Evolutionary conservation across 2,113 vertebrate genomes (phyloP).

Genomic region (Rousettus leschenaultii): DNA sequence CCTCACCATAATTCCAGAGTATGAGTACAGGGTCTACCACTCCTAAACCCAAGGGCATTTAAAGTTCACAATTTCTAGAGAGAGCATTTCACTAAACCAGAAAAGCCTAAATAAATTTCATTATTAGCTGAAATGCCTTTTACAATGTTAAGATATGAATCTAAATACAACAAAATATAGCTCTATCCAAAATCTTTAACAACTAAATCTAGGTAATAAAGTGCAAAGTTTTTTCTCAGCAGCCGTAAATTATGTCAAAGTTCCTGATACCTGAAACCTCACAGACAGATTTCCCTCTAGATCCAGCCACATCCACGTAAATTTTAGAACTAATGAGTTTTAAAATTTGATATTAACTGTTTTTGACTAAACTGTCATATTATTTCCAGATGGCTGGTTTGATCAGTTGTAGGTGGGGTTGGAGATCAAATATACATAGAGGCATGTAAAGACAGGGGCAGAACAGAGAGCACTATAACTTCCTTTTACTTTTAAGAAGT

Average conservation of each 20-base stretch:
- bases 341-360: background rate
- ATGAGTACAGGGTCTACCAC: background rate
- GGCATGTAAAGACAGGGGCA: background rate
- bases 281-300: background rate
- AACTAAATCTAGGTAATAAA: background rate
- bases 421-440: background rate
- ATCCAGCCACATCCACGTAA: background rate
- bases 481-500: slow-evolving; percentile 4
- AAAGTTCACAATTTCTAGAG: background rate
- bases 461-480: background rate
- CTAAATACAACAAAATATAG: slow-evolving; percentile 8
- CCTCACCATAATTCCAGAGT: background rate
- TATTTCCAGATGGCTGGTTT: background rate
- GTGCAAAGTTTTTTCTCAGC: background rate
- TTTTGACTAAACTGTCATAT: background rate
- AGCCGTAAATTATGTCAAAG: background rate
- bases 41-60: background rate
- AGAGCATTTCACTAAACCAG: background rate
- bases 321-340: background rate
- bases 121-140: background rate
- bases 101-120: slow-evolving; percentile 37
- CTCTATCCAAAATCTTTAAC: background rate
- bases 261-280: background rate
- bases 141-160: background rate
- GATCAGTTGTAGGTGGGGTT: background rate